These are phyloP conservation scores for Helarctos malayanus DNA, from an alignment of 2,797 vertebrate genomes.

Conservation along the genomic window DNA sequence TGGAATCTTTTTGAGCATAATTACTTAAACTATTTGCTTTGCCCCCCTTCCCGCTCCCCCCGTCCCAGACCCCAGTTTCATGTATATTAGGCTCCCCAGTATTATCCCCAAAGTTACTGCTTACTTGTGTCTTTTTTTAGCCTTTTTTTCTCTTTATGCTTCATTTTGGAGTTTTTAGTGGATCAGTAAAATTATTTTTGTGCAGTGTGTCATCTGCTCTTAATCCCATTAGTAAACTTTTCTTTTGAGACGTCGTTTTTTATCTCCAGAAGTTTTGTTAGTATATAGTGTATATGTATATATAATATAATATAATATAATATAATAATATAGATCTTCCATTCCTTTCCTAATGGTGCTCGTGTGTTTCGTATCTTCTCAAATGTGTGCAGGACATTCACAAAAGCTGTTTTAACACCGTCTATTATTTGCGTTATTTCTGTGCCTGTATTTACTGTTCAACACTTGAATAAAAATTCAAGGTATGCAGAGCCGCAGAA, in stretches of 20 bases:
- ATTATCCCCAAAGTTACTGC: background rate
- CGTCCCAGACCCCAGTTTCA: accelerated
- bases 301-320: too few relatives aligned
- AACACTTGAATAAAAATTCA: background rate
- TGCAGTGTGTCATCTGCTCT: background rate
- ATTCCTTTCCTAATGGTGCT: too few relatives aligned
- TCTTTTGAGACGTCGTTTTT: background rate
- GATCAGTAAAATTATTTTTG: too few relatives aligned
- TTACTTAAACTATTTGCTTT: background rate
- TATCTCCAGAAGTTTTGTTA: too few relatives aligned
- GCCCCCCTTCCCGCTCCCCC: too few relatives aligned
- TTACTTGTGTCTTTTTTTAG: background rate
- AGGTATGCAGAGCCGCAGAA: too few relatives aligned
- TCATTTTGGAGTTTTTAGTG: background rate
- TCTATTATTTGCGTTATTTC: background rate
- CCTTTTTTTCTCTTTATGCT: background rate
- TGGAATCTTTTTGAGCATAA: background rate
- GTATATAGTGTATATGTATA: background rate
- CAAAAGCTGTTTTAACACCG: background rate
- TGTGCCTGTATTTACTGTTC: background rate
- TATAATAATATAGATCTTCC: background rate
- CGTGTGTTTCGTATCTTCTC: too few relatives aligned
- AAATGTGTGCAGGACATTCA: background rate
- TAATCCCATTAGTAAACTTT: background rate
- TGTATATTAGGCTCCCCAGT: accelerated